Percentiles rank a stretch among this genome's conserved stretches.
Evolutionary conservation across 2,888 invertebrate genomes (phyloP).

Genomic region (Allophyes oxyacanthae): DNA sequence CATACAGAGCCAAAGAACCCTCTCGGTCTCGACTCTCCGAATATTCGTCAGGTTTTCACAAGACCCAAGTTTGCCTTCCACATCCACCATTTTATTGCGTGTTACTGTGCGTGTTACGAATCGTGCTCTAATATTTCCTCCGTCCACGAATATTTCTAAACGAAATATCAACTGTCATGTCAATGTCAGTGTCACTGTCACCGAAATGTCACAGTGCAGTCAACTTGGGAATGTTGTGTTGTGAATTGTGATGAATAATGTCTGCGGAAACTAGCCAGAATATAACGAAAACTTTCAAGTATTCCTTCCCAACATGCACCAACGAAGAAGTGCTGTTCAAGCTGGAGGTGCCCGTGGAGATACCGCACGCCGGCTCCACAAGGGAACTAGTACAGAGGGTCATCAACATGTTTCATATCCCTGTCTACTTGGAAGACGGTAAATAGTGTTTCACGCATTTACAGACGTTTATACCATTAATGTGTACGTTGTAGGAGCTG

Average conservation of each 20-base stretch:
- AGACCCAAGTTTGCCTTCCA: no score
- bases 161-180: no score
- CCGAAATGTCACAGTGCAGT: no score
- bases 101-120: no score
- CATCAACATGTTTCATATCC: conserved; percentile 91
- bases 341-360: conserved; percentile 90
- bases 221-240: conserved; percentile 6
- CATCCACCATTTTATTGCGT: no score
- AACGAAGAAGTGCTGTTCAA: conserved; percentile 86
- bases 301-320: conserved; percentile 89
- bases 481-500: neutral
- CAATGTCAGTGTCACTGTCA: no score
- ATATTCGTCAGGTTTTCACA: no score
- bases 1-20: no score
- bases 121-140: no score
- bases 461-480: neutral
- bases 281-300: conserved; percentile 79
- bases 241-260: conserved; percentile 64
- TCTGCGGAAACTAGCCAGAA: conserved; percentile 70
- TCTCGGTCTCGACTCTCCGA: no score
- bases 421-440: conserved; percentile 92
- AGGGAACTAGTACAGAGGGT: conserved; percentile 91
- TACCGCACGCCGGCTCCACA: conserved; percentile 89
- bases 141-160: no score
- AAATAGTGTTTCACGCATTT: conserved; percentile 23